Percentiles rank a stretch among this genome's conserved stretches.
Evolutionary conservation across 2,888 invertebrate genomes (phyloP).

Genomic region (Patella depressa): DNA sequence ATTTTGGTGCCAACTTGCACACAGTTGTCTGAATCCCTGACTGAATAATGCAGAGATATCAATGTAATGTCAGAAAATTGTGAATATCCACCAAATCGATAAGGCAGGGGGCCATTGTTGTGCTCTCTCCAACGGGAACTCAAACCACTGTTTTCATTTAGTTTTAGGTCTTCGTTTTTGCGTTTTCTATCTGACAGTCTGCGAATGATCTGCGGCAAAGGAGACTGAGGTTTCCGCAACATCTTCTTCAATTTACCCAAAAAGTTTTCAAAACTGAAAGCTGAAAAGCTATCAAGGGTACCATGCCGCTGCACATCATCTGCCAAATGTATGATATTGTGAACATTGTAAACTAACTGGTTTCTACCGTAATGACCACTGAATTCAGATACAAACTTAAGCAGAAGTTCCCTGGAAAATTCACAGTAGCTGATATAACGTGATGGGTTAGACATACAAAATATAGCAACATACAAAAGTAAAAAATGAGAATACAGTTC

Average conservation of each 20-base stretch:
- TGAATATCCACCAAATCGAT: not conserved
- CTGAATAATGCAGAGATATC: not conserved
- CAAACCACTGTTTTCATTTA: not conserved
- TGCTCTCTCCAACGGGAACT: not conserved
- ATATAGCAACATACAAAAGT: slow-evolving; percentile 41
- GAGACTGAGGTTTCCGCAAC: not conserved
- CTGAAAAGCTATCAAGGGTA: not conserved
- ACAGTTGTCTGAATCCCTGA: not conserved
- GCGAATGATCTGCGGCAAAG: not conserved
- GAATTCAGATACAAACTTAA: slow-evolving; percentile 36
- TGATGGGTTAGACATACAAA: slow-evolving; percentile 35
- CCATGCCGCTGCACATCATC: slow-evolving; percentile 11
- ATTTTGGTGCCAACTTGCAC: not conserved
- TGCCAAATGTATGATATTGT: slow-evolving; percentile 16
- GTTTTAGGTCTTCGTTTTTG: not conserved
- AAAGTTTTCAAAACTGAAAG: not conserved
- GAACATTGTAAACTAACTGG: slow-evolving; percentile 19
- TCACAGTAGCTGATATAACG: slow-evolving; percentile 19
- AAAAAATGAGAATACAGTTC: slow-evolving; percentile 45
- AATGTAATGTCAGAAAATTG: not conserved
- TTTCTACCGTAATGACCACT: slow-evolving; percentile 30
- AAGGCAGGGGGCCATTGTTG: not conserved
- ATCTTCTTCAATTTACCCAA: not conserved
- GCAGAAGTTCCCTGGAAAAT: slow-evolving; percentile 35
- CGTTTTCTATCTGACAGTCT: not conserved